Conservation (phyloP, 2,113 vertebrate species). For the Daubentonia madagascariensis region DNA sequence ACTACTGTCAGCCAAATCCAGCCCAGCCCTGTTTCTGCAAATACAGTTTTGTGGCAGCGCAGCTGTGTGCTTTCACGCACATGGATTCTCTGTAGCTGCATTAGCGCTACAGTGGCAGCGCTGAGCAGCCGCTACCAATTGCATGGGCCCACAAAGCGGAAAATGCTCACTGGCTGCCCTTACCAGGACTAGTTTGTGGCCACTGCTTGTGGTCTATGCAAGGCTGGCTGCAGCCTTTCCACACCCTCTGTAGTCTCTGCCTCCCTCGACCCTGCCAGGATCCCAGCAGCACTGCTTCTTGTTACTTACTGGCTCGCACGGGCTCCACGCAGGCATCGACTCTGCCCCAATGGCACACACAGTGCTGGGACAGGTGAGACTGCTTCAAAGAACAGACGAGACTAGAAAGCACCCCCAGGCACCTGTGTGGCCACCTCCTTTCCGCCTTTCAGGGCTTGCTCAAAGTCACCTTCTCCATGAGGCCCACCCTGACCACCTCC, state of each 20-base stretch:
- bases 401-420: too few species aligned
- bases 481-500: background rate
- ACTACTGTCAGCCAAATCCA: background rate
- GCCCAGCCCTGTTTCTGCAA: background rate
- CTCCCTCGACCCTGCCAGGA: background rate
- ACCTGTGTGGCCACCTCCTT: rapidly evolving
- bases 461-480: background rate
- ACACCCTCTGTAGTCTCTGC: rapidly evolving
- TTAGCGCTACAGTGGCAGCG: rapidly evolving
- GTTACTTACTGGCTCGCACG: background rate
- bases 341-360: rapidly evolving
- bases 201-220: background rate
- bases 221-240: background rate
- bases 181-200: background rate
- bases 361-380: background rate
- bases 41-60: background rate
- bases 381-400: background rate
- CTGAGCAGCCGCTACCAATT: background rate
- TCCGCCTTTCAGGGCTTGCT: background rate
- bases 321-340: too few species aligned
- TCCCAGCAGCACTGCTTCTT: rapidly evolving
- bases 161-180: background rate
- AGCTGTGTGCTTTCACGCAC: background rate
- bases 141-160: background rate
- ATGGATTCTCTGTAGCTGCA: background rate